Conservation (phyloP, 2,797 vertebrate genomes). For the Hozukius guyotensis region DNA sequence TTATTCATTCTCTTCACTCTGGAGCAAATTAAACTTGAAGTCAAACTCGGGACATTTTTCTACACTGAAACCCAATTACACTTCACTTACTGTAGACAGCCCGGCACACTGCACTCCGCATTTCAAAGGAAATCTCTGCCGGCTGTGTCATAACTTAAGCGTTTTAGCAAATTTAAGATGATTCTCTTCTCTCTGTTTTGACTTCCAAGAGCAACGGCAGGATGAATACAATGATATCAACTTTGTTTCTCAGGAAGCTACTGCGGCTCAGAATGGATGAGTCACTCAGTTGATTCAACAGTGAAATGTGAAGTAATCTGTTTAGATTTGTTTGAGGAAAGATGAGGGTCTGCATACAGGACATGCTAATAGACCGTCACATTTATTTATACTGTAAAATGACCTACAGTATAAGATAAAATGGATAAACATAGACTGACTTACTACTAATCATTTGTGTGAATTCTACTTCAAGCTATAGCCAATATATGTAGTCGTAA, state of each 20-base stretch:
- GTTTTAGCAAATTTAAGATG: constrained; percentile 53
- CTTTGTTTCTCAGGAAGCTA: constrained; percentile 20
- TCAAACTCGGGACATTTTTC: constrained; percentile 51
- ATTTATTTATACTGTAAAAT: neutral
- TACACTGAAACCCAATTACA: constrained; percentile 54
- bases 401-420: neutral
- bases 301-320: constrained; percentile 3
- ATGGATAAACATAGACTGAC: neutral
- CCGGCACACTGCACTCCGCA: constrained; percentile 20
- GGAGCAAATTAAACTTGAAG: constrained; percentile 54
- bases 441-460: neutral
- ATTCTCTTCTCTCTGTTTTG: constrained; percentile 54
- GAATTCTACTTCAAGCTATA: neutral
- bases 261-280: neutral
- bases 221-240: constrained; percentile 47
- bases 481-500: neutral
- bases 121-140: constrained; percentile 54
- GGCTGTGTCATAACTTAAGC: constrained; percentile 54
- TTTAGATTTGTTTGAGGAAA: neutral
- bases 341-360: neutral
- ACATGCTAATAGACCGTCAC: neutral
- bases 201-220: constrained; percentile 41
- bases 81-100: constrained; percentile 49
- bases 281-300: constrained; percentile 15
- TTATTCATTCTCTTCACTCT: constrained; percentile 35